Conservation (phyloP, 2,888 invertebrate genomes). For the Furcula furcula region DNA sequence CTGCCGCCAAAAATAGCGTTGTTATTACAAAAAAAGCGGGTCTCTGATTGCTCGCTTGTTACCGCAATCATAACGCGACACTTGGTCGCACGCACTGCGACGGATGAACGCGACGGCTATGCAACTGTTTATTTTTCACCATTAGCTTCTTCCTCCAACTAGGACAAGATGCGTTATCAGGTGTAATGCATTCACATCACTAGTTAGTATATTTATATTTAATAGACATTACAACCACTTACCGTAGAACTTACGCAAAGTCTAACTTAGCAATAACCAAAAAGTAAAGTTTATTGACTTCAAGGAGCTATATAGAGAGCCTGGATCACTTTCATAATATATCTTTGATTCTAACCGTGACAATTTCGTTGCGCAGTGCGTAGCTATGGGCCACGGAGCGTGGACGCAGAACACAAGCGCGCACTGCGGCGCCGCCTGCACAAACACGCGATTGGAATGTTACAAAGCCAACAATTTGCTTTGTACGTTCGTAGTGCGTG, state of each 20-base stretch:
- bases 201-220: no score
- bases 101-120: slow-evolving; percentile 3
- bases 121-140: no score
- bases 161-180: no score
- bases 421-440: slow-evolving; percentile 15
- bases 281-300: no score
- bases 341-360: no score
- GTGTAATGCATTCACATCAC: no score
- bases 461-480: slow-evolving; percentile 35
- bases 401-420: slow-evolving; percentile 10
- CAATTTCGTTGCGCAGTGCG: slow-evolving; percentile 13
- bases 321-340: no score
- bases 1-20: slow-evolving; percentile 26
- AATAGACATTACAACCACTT: no score
- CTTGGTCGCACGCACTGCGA: slow-evolving; percentile 20
- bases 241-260: no score
- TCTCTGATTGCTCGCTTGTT: slow-evolving; percentile 48
- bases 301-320: no score
- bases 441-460: slow-evolving; percentile 27
- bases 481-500: slow-evolving; percentile 10
- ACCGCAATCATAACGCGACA: slow-evolving; percentile 34
- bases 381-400: slow-evolving; percentile 6
- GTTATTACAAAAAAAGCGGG: slow-evolving; percentile 31
- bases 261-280: no score
- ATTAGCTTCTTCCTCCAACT: no score